Conservation (phyloP, 1,140 invertebrate species). For the Alviniconcha marisindica region DNA sequence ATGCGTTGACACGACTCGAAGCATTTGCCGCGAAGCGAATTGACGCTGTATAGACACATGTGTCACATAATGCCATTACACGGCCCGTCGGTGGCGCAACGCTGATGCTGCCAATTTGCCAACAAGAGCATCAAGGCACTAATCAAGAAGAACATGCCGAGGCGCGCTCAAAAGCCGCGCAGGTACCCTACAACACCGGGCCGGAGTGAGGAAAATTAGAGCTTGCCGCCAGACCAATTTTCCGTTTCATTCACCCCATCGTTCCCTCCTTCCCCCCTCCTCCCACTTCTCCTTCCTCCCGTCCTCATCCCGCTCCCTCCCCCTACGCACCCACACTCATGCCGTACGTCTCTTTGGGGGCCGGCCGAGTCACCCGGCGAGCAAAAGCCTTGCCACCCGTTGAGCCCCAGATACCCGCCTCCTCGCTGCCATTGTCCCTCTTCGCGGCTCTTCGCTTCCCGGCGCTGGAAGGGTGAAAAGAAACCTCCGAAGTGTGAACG, state of each 20-base stretch:
- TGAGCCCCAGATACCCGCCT: background rate
- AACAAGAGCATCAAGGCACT: background rate
- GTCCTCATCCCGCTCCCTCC: too few relatives aligned
- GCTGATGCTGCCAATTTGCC: background rate
- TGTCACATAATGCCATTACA: background rate
- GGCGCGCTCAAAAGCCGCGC: background rate
- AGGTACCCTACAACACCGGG: background rate
- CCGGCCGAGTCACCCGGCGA: constrained; percentile 13
- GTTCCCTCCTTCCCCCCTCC: background rate
- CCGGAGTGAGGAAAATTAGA: background rate
- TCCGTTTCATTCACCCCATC: constrained; percentile 2
- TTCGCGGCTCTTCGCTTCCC: background rate
- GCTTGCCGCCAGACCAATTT: constrained; percentile 6
- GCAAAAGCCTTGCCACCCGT: constrained; percentile 10
- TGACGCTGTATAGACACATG: too few relatives aligned
- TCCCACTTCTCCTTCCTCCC: too few relatives aligned
- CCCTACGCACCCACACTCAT: too few relatives aligned
- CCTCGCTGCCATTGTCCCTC: background rate
- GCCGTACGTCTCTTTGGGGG: background rate
- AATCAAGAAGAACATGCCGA: background rate
- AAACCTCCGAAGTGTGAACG: constrained; percentile 22
- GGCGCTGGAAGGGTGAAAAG: background rate
- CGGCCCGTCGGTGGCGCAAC: constrained; percentile 6
- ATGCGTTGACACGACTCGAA: too few relatives aligned
- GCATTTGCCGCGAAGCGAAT: too few relatives aligned